These are phyloP conservation scores for Bradypodion pumilum DNA, from an alignment of 2,797 vertebrate species.

Conservation along the genomic window DNA sequence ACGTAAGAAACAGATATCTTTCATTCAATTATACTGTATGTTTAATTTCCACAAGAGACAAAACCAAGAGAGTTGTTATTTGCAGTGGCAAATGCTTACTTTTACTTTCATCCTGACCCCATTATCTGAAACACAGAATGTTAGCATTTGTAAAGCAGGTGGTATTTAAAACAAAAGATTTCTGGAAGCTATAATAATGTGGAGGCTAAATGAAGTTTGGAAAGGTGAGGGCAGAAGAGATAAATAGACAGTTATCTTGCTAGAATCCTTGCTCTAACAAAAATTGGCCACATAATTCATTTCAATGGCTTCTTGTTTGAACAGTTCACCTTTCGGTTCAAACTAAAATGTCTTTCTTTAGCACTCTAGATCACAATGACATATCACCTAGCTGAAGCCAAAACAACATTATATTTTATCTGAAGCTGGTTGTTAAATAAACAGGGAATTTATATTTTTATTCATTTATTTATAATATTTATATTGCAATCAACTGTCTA, in stretches of 20 bases:
- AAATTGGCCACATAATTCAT: constrained; percentile 68
- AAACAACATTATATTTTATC: constrained; percentile 71
- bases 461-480: constrained; percentile 55
- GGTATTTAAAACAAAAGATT: constrained; percentile 67
- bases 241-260: constrained; percentile 69
- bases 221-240: constrained; percentile 48
- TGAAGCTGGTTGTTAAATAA: constrained; percentile 62
- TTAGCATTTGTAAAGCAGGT: constrained; percentile 75
- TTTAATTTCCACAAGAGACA: constrained; percentile 63
- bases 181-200: constrained; percentile 69
- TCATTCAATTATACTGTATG: constrained; percentile 55
- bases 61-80: constrained; percentile 69
- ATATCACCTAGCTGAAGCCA: constrained; percentile 65
- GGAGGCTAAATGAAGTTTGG: constrained; percentile 70
- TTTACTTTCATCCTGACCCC: constrained; percentile 71
- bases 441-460: constrained; percentile 65
- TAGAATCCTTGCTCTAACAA: constrained; percentile 69
- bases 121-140: constrained; percentile 76
- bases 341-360: constrained; percentile 69
- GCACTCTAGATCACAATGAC: constrained; percentile 69
- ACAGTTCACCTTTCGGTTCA: constrained; percentile 71
- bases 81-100: constrained; percentile 72
- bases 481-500: no score
- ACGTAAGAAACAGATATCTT: constrained; percentile 58
- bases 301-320: constrained; percentile 71